These are phyloP conservation scores for Sus scrofa DNA, from an alignment of 2,113 vertebrate genomes.

Conservation along the genomic window T2T-Sscrofa CM000822.6:59669501-59670000, in stretches of 20 bases:
- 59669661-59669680: neutral
- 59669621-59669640: neutral
- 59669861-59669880: conserved; percentile 18
- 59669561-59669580: neutral
- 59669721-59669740: neutral
- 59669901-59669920: conserved; percentile 41
- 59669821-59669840: neutral
- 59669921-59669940: neutral
- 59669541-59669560: neutral
- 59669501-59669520: neutral
- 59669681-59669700: neutral
- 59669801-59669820: neutral
- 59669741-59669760: neutral
- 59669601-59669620: neutral
- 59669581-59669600: neutral
- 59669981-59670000: conserved; percentile 16
- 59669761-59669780: neutral
- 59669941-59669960: conserved; percentile 34
- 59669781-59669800: neutral
- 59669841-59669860: conserved; percentile 22
- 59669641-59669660: neutral
- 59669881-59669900: neutral
- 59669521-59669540: neutral
- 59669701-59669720: neutral
- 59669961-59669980: neutral